A percentile compares a stretch with the other conserved stretches of the same genome.
phyloP scores from a whole-genome alignment of 1,140 invertebrate genomes.

The Lineus longissimus region DNA sequence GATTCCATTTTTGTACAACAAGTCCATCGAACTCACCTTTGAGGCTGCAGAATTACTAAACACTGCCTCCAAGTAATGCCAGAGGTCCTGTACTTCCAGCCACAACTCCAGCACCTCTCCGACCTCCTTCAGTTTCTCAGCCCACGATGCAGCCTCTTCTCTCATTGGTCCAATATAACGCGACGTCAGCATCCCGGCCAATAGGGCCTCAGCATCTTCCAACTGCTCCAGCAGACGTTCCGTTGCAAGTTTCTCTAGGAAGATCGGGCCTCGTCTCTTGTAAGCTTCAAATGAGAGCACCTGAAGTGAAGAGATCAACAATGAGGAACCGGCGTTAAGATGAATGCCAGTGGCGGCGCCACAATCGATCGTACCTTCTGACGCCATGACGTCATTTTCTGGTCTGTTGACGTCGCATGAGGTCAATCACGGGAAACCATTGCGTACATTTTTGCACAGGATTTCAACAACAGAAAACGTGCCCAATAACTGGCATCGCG shows the following conservation, averaged over 20 bases:
- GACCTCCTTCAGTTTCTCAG: slow-evolving; percentile 54
- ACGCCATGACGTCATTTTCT: no score
- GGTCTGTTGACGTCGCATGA: no score
- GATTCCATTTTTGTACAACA: no score
- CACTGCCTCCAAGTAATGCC: slow-evolving; percentile 52
- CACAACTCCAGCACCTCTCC: slow-evolving; percentile 51
- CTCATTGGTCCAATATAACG: slow-evolving; percentile 46
- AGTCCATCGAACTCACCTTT: slow-evolving; percentile 22
- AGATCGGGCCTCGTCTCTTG: slow-evolving; percentile 51
- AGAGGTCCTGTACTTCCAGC: slow-evolving; percentile 53
- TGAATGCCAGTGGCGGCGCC: no score
- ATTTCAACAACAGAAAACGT: no score
- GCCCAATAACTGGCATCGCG: no score
- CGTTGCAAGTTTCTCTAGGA: slow-evolving; percentile 49
- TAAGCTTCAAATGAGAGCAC: slow-evolving; percentile 52
- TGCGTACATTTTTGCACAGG: no score
- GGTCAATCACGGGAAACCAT: no score
- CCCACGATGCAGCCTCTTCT: slow-evolving; percentile 52
- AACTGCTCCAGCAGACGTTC: slow-evolving; percentile 51
- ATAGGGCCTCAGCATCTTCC: slow-evolving; percentile 51
- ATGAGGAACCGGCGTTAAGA: no score
- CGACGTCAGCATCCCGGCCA: slow-evolving; percentile 51
- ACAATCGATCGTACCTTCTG: no score
- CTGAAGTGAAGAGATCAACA: slow-evolving; percentile 1
- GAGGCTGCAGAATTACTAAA: slow-evolving; percentile 43